These are phyloP conservation scores for Atlantisia rogersi DNA, from an alignment of 2,113 vertebrate genomes.

Conservation along the genomic window DNA sequence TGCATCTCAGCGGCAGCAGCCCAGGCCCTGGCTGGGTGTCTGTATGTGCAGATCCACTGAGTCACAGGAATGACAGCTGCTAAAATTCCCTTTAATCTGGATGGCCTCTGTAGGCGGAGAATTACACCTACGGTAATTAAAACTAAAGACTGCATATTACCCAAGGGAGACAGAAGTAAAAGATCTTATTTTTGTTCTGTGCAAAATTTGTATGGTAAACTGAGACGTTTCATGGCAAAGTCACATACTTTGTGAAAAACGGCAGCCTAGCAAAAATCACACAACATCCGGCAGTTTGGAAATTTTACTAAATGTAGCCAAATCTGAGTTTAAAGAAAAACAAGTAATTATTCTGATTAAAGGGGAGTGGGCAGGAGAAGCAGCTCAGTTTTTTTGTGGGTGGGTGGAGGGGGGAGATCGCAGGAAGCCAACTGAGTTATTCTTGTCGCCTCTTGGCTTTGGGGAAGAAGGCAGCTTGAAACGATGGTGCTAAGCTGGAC, in stretches of 20 bases:
- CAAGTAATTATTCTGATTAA: conserved; percentile 72
- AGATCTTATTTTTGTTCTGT: conserved; percentile 67
- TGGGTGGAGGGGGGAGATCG: conserved; percentile 33
- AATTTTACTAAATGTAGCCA: conserved; percentile 66
- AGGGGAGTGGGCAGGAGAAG: conserved; percentile 60
- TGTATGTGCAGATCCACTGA: conserved; percentile 25
- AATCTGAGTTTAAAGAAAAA: conserved; percentile 69
- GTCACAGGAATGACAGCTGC: conserved; percentile 38
- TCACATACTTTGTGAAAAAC: conserved; percentile 61
- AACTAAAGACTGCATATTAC: conserved; percentile 20
- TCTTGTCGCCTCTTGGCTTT: conserved; percentile 22
- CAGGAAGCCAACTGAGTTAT: conserved; percentile 35
- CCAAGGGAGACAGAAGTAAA: conserved; percentile 34
- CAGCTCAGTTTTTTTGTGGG: conserved; percentile 48
- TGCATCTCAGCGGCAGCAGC: not conserved
- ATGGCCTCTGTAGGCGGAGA: conserved; percentile 25
- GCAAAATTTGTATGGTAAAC: conserved; percentile 70
- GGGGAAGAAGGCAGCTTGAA: not conserved
- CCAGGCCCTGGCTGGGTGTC: conserved; percentile 15
- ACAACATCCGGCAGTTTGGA: conserved; percentile 69
- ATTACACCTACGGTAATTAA: conserved; percentile 52
- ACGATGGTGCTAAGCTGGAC: not conserved
- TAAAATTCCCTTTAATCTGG: conserved; percentile 49
- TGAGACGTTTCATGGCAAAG: conserved; percentile 66
- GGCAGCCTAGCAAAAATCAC: conserved; percentile 67